Conservation (phyloP, 2,888 invertebrate species). For the Platerodrilus igneus region DNA sequence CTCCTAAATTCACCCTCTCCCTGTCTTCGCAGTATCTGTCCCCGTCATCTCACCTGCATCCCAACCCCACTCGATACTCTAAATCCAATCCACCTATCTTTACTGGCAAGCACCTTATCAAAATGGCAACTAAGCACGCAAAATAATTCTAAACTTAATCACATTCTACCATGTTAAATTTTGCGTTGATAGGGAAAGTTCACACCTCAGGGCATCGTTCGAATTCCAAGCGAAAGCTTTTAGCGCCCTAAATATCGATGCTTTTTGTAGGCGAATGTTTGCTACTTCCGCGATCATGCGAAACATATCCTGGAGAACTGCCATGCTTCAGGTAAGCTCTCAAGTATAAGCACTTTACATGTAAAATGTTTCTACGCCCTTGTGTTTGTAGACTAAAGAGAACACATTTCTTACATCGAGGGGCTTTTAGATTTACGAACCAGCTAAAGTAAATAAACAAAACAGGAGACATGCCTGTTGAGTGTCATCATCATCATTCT, state of each 20-base stretch:
- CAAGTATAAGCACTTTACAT: conserved; percentile 7
- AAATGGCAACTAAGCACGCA: conserved; percentile 48
- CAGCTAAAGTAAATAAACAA: too few relatives aligned
- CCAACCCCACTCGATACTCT: conserved; percentile 52
- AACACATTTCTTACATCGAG: conserved; percentile 5
- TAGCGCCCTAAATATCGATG: conserved; percentile 20
- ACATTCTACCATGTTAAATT: conserved; percentile 22
- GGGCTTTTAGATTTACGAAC: too few relatives aligned
- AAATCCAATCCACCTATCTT: conserved; percentile 55
- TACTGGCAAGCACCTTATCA: conserved; percentile 49
- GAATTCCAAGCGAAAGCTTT: conserved; percentile 21
- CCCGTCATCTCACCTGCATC: conserved; percentile 53
- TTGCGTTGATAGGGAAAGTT: conserved; percentile 17
- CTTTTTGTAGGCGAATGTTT: conserved; percentile 26
- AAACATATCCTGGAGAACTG: conserved; percentile 13
- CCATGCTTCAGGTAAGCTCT: conserved; percentile 3
- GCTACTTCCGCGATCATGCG: conserved; percentile 25
- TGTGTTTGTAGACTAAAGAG: conserved; percentile 7
- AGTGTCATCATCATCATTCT: too few relatives aligned
- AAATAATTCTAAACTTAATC: conserved; percentile 30
- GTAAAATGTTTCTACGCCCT: conserved; percentile 7
- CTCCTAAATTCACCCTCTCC: conserved; percentile 37
- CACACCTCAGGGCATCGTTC: conserved; percentile 14
- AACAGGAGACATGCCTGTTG: too few relatives aligned
- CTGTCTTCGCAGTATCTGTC: conserved; percentile 42